Percentiles rank a stretch among this genome's conserved stretches.
These are phyloP conservation scores for Zapus hudsonius DNA, from an alignment of 2,113 vertebrate species.

Conservation along the genomic window DNA sequence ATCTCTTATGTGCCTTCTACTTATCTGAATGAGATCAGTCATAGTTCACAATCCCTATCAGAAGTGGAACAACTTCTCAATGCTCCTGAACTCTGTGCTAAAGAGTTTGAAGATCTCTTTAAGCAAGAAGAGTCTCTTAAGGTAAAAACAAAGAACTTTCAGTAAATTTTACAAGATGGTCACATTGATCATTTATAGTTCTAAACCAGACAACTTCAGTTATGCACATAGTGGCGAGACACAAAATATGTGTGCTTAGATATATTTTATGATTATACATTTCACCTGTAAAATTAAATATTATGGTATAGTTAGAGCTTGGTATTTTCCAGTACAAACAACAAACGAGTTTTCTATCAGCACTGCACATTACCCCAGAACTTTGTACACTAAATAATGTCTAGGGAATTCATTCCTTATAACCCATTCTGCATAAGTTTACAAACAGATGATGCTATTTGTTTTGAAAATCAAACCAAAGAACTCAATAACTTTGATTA, in stretches of 20 bases:
- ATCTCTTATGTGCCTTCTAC: conserved; percentile 89
- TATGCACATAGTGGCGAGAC: not conserved
- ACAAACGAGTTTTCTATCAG: conserved; percentile 60
- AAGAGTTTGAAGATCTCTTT: conserved; percentile 91
- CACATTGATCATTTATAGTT: not conserved
- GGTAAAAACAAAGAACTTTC: conserved; percentile 86
- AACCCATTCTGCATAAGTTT: conserved; percentile 2
- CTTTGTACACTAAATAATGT: conserved; percentile 27
- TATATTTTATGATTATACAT: conserved; percentile 54
- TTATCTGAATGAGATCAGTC: conserved; percentile 91
- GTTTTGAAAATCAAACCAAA: conserved; percentile 38
- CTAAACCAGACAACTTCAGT: not conserved
- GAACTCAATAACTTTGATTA: conserved; percentile 53
- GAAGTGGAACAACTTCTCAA: conserved; percentile 93
- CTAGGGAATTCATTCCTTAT: not conserved
- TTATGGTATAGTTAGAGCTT: not conserved
- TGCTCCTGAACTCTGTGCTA: conserved; percentile 92
- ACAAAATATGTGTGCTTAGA: conserved; percentile 69
- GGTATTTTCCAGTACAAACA: conserved; percentile 54
- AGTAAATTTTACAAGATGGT: conserved; percentile 18
- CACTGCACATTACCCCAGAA: conserved; percentile 54
- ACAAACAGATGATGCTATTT: conserved; percentile 56
- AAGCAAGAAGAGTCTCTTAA: conserved; percentile 94
- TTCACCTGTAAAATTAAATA: conserved; percentile 64
- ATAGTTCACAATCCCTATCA: conserved; percentile 90